Evolutionary conservation across 2,888 invertebrate genomes (phyloP), one percentile per base, ranked within the genome.

Genomic region (Acrobasis suavella): DNA sequence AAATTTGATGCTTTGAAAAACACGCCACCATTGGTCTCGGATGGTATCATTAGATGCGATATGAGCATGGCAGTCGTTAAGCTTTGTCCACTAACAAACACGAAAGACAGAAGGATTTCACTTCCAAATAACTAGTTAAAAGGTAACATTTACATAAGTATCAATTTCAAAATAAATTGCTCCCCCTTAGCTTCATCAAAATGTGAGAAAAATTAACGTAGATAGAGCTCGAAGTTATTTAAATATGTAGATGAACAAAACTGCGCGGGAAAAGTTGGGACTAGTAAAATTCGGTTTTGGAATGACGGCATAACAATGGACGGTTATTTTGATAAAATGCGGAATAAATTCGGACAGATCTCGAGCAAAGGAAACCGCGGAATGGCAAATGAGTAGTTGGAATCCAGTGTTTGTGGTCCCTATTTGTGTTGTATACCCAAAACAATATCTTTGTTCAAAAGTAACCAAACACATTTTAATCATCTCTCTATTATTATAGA

Each of bases 181-280:
- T 32, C 32, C 32, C 32, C 22, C 32, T 32, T 32, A 7, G 32
- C 32, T 32, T 8, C 32, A 32, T 7, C 32, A 32, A 32, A 32
- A 22, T 22, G 5, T 22, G 22, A 32, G 14, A 10, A 12, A 32
- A 52, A 52, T 52, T 32, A n/a, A 52, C 39, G 32, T 32, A 32
- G 32, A 32, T 32, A 54, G 54, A 15, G 39, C 14, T 17, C 6
- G 39, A 56, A 42, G 42, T 59, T 59, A 59, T 59, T 59, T 60
- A 50, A 56, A 56, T 56, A 56, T 56, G 56, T 56, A 56, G 56
- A 56, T 56, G 56, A 56, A 42, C 16, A 22, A 56, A 46, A 42
- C 46, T 46, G 17, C 14, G 56, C 12, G 42, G 42, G 56, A 17
- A 46, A 56, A 56, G 56, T 56, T 56, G 42, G 42, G 56, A 42